Percentiles rank a stretch among this genome's conserved stretches.
Evolutionary conservation across 2,113 vertebrate species (phyloP).

Genomic region (Crotalus tigris): DNA sequence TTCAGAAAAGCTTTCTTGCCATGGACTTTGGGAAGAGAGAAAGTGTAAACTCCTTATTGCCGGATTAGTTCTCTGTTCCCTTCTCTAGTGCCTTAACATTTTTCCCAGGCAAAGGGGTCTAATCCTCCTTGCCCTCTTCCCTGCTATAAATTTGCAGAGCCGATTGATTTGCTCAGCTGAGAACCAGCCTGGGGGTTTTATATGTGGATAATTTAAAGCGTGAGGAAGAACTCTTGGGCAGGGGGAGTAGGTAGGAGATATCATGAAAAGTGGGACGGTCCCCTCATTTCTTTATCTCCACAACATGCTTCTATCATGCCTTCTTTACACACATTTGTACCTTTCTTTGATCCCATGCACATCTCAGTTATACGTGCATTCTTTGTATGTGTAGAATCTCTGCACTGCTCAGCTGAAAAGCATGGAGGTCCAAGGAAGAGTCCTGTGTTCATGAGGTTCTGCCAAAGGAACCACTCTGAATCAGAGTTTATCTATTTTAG

Average conservation of each 20-base stretch:
- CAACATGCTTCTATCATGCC: background rate
- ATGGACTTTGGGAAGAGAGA: background rate
- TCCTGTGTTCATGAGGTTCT: background rate
- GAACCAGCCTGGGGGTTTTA: background rate
- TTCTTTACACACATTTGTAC: background rate
- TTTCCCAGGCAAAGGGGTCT: background rate
- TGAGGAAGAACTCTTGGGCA: background rate
- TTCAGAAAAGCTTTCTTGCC: background rate
- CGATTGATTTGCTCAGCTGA: background rate
- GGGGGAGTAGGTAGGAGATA: background rate
- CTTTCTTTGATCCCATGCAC: background rate
- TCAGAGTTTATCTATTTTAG: background rate
- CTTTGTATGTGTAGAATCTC: background rate
- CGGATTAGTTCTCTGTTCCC: background rate
- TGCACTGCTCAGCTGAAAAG: background rate
- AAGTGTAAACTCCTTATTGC: background rate
- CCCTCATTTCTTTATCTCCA: background rate
- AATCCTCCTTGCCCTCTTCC: background rate
- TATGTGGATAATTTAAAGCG: background rate
- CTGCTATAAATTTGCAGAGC: background rate
- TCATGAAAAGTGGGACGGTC: background rate
- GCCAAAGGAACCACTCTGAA: background rate
- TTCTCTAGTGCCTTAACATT: background rate
- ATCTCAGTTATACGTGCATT: background rate
- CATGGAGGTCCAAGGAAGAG: background rate